phyloP scores from a whole-genome alignment of 2,113 vertebrate genomes.

The Sula dactylatra region DNA sequence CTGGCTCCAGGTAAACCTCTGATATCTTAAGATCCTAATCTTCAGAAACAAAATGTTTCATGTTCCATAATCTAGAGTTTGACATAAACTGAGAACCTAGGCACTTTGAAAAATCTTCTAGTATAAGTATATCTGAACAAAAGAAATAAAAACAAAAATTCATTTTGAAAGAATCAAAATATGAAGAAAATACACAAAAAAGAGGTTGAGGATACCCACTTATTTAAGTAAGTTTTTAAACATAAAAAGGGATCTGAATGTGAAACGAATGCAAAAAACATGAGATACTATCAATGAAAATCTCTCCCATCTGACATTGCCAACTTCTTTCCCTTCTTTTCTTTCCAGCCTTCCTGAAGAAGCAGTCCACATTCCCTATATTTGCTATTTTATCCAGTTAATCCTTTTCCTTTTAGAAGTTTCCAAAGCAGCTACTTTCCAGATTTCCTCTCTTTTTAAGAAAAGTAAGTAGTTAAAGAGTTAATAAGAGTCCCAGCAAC shows the following conservation, averaged over 20 bases:
- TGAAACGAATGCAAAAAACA: neutral
- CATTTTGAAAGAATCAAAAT: neutral
- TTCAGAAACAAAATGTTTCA: neutral
- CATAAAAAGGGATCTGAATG: neutral
- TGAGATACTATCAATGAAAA: neutral
- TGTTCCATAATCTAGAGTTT: neutral
- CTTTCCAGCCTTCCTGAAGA: neutral
- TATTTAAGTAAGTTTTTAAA: neutral
- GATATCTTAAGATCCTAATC: neutral
- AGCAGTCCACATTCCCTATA: neutral
- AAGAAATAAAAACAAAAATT: neutral
- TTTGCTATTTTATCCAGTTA: neutral
- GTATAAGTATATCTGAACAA: neutral
- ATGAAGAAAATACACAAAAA: neutral
- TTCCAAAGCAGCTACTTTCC: neutral
- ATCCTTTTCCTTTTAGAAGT: neutral
- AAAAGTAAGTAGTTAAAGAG: neutral
- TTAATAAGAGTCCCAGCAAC: neutral
- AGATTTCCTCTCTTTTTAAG: neutral
- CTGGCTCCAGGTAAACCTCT: neutral
- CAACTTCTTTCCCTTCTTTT: neutral
- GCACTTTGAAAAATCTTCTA: neutral
- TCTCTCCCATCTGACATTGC: neutral
- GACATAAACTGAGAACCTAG: neutral
- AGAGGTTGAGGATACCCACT: neutral